phyloP scores from a whole-genome alignment of 2,797 vertebrate species.

The Hydrolagus colliei region DNA sequence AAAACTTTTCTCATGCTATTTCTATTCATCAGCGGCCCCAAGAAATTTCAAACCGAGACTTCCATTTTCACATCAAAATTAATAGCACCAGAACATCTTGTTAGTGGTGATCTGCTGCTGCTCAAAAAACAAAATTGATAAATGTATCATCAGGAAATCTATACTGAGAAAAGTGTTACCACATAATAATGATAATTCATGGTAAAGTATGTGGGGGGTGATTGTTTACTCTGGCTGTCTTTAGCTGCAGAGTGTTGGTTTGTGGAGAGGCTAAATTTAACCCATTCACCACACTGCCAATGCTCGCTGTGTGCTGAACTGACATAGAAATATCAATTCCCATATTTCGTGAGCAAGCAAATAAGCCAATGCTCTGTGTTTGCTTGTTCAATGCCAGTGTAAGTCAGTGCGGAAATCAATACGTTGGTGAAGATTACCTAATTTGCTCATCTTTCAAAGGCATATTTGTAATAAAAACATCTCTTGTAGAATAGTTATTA shows the following conservation, averaged over 20 bases:
- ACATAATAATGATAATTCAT: constrained; percentile 38
- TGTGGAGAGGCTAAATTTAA: neutral
- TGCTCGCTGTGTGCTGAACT: neutral
- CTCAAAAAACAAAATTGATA: constrained; percentile 37
- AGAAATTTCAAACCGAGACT: constrained; percentile 37
- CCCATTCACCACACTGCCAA: neutral
- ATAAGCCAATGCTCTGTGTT: too few relatives aligned
- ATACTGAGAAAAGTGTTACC: constrained; percentile 31
- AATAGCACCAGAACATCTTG: constrained; percentile 32
- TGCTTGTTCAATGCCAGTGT: too few relatives aligned
- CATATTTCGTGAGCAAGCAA: neutral
- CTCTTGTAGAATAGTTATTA: too few relatives aligned
- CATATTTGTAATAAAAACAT: too few relatives aligned
- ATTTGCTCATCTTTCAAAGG: too few relatives aligned
- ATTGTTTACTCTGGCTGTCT: neutral
- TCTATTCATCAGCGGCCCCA: constrained; percentile 38
- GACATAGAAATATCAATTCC: neutral
- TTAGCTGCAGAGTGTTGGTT: neutral
- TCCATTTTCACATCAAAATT: constrained; percentile 34
- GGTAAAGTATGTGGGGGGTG: constrained; percentile 5
- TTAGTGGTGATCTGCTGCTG: constrained; percentile 27
- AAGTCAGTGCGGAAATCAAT: too few relatives aligned
- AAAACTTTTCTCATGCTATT: constrained; percentile 38
- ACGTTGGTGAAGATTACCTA: too few relatives aligned
- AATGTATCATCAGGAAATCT: constrained; percentile 40